phyloP scores from a whole-genome alignment of 2,797 vertebrate species.

The Sandelia bainsii region DNA sequence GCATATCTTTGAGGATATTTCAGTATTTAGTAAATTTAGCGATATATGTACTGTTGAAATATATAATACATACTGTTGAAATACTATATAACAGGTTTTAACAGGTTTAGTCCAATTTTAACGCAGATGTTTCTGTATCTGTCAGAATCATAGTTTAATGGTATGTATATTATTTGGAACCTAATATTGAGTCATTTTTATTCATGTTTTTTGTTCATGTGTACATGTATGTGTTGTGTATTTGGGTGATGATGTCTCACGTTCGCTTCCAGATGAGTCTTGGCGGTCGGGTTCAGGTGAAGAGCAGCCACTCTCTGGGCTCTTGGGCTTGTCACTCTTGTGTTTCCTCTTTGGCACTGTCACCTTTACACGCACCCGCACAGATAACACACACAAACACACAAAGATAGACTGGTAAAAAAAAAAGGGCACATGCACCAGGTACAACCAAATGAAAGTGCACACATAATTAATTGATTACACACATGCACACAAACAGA shows the following conservation, averaged over 20 bases:
- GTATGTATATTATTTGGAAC: too few species aligned
- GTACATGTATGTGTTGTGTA: neutral
- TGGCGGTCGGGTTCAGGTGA: conserved; percentile 95
- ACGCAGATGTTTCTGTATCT: neutral
- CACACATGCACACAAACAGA: neutral
- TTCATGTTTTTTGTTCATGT: neutral
- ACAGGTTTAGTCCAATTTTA: neutral
- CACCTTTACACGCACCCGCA: conserved; percentile 81
- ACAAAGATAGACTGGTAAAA: conserved; percentile 24
- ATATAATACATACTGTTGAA: too few species aligned
- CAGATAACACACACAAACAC: conserved; percentile 23
- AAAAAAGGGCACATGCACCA: neutral
- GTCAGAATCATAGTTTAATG: neutral
- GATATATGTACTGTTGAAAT: neutral
- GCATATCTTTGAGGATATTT: neutral
- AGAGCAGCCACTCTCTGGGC: conserved; percentile 93
- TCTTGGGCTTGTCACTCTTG: conserved; percentile 90
- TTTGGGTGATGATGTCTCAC: conserved; percentile 72
- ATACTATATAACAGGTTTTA: too few species aligned
- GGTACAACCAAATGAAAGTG: neutral
- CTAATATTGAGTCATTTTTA: too few species aligned
- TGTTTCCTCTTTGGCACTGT: conserved; percentile 94
- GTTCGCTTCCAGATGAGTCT: conserved; percentile 96
- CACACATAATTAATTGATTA: neutral
- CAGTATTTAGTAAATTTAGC: neutral